Base-by-base conservation (phyloP, 2,113 vertebrate species). In the Chamaetylas fuelleborni region DNA sequence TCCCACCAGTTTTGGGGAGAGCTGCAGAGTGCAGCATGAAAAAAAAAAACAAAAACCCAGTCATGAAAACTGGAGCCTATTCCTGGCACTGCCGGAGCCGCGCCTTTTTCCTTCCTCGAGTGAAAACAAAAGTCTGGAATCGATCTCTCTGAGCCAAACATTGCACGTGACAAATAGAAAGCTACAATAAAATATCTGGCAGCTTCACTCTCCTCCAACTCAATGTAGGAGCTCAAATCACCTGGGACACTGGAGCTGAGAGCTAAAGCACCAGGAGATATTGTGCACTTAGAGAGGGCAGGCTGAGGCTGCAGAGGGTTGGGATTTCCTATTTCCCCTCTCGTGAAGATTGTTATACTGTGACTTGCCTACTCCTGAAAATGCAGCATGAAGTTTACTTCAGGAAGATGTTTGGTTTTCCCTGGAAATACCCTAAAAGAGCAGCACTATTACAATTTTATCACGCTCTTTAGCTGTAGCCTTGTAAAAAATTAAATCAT, bases 141-240 rank as follows among this genome's bases (percentile, higher is more conserved):
- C 2, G 0, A 72, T 82, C 82, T 82, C 62, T 80, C 67, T 1
- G 17, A 92, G 81, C 56, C 93, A 88, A 92, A 78, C 36, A 31
- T 38, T 62, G 87, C 86, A 38, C 57, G 87, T 90, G 73, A 91
- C 74, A 92, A 95, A 93, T 33, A 77, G 3, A 89, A 81, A 91
- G 42, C 79, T 50, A 76, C 74, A 50, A 57, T 82, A 69, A 86
- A 91, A 73, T 77, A 86, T 56, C 78, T 62, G 66, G 58, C 87
- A 86, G 79, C 70, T 83, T 87, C 54, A 15, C 51, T 91, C 67
- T 82, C 54, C 87, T 94, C 58, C 17, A 33, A 15, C 48, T 92
- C 72, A 60, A 13, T 31, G 1, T 6, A 72, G 48, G 66, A 95
- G 88, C 71, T 89, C 26, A 36, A 71, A 95, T 88, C 38, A 70